Evolutionary conservation across 2,113 vertebrate species (phyloP).

Genomic region (Pongo abelii): DNA sequence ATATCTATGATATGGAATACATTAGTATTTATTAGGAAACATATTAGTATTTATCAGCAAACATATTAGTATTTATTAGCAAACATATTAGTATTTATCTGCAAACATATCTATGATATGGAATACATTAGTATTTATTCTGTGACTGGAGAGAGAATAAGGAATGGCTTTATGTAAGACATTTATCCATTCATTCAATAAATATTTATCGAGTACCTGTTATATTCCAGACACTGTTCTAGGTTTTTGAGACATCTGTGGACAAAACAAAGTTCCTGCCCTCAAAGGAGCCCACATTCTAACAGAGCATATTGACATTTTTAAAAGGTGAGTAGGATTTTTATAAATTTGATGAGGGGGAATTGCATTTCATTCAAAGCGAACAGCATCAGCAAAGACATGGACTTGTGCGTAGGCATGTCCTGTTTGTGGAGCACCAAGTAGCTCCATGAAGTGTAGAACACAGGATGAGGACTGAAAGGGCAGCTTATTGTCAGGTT

Average conservation of each 20-base stretch:
- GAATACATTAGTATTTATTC: not conserved
- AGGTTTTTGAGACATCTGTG: not conserved
- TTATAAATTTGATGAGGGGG: not conserved
- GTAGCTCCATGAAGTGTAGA: not conserved
- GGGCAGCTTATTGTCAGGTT: not conserved
- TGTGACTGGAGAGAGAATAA: not conserved
- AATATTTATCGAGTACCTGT: slow-evolving; percentile 18
- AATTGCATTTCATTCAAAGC: slow-evolving; percentile 22
- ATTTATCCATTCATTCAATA: slow-evolving; percentile 6
- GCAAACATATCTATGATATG: not conserved
- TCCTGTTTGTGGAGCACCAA: not conserved
- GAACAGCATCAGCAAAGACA: not conserved
- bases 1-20: no score
- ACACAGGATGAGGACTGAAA: not conserved
- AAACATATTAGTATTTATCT: no score
- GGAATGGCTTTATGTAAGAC: not conserved
- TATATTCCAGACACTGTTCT: not conserved
- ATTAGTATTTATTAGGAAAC: not conserved
- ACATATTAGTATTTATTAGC: no score
- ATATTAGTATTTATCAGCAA: no score
- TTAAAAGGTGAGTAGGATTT: slow-evolving; percentile 21
- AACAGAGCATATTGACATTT: not conserved
- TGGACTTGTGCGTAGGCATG: not conserved
- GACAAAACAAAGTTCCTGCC: not conserved
- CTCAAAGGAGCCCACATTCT: not conserved